Conservation (phyloP, 1,140 invertebrate species). For the Ruditapes philippinarum region DNA sequence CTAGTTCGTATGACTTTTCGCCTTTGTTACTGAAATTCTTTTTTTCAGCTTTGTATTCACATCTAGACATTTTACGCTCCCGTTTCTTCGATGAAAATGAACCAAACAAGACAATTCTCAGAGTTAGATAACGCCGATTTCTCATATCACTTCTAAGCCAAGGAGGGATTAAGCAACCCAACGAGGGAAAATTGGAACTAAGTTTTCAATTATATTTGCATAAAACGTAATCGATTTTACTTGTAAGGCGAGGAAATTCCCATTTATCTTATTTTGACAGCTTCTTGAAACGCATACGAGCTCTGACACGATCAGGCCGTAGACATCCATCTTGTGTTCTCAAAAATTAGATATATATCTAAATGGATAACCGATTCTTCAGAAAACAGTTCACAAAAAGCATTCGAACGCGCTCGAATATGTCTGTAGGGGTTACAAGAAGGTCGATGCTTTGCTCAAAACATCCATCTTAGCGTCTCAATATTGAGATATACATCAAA, state of each 20-base stretch:
- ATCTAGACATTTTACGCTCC: neutral
- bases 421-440: neutral
- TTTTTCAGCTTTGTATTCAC: neutral
- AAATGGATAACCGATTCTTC: constrained; percentile 41
- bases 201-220: constrained; percentile 70
- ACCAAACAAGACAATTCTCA: constrained; percentile 10
- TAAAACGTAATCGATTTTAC: constrained; percentile 67
- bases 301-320: constrained; percentile 18
- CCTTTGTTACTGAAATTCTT: neutral
- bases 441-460: neutral
- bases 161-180: constrained; percentile 54
- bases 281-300: constrained; percentile 48
- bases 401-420: neutral
- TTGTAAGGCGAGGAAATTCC: constrained; percentile 58
- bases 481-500: constrained; percentile 31
- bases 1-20: too few relatives aligned
- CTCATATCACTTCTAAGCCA: constrained; percentile 38
- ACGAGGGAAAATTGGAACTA: constrained; percentile 66
- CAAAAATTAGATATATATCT: constrained; percentile 48
- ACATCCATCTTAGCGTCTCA: constrained; percentile 19
- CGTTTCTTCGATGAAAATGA: neutral
- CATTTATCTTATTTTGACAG: constrained; percentile 69
- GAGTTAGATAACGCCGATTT: constrained; percentile 49
- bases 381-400: neutral
- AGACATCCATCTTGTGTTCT: constrained; percentile 43